A percentile compares a stretch with the other conserved stretches of the same genome.
Evolutionary conservation across 2,797 vertebrate species (phyloP).

Genomic region (Paramormyrops hopkinsi): DNA sequence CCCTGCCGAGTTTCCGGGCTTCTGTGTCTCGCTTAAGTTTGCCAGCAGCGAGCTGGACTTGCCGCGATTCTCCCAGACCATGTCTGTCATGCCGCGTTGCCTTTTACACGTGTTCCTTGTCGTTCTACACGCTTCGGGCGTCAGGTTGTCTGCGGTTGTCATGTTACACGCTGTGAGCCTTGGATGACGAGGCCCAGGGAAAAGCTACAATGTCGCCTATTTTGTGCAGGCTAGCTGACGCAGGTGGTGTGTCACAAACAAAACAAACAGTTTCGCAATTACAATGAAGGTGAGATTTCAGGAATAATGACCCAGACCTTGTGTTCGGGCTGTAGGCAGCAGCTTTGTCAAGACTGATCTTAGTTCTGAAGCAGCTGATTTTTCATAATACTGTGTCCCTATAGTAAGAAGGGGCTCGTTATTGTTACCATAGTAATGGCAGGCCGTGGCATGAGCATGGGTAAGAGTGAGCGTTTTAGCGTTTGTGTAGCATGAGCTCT

Average conservation of each 20-base stretch:
- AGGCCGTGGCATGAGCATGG: neutral
- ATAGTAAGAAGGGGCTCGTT: neutral
- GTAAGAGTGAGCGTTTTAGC: neutral
- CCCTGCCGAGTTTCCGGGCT: neutral
- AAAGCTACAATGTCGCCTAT: neutral
- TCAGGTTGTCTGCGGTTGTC: neutral
- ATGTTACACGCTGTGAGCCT: neutral
- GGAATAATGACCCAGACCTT: neutral
- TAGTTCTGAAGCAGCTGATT: neutral
- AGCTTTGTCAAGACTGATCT: neutral
- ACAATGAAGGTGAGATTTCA: neutral
- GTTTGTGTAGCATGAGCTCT: neutral
- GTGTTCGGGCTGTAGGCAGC: neutral
- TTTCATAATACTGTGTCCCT: neutral
- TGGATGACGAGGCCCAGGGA: neutral
- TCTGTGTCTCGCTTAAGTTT: neutral
- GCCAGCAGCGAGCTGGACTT: neutral
- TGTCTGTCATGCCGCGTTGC: neutral
- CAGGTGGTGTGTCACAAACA: neutral
- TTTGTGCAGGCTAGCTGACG: neutral
- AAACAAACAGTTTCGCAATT: neutral
- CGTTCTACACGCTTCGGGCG: neutral
- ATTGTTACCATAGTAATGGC: conserved; percentile 4
- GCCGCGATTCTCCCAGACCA: too few relatives aligned
- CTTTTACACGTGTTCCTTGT: neutral